A percentile compares a stretch with the other conserved stretches of the same genome.
These are phyloP conservation scores for Xiphophorus maculatus DNA, from an alignment of 2,113 vertebrate species.

Conservation along the genomic window DNA sequence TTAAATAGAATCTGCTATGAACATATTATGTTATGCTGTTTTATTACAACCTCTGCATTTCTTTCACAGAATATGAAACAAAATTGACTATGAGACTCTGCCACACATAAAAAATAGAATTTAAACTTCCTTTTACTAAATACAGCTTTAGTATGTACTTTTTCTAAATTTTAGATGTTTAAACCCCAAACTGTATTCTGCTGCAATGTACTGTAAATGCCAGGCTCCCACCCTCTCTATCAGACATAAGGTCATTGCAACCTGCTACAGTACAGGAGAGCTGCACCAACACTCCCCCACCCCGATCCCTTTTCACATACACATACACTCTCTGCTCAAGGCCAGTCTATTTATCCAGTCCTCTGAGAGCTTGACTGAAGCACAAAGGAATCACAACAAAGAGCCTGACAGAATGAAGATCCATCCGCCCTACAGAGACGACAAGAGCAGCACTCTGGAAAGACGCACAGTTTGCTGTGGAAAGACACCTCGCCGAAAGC, in stretches of 20 bases:
- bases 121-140: background rate
- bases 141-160: background rate
- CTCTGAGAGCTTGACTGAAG: conserved; percentile 51
- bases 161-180: background rate
- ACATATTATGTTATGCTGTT: background rate
- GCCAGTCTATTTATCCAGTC: conserved; percentile 53
- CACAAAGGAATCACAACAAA: conserved; percentile 61
- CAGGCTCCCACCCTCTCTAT: conserved; percentile 26
- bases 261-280: conserved; percentile 37
- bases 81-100: background rate
- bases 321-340: conserved; percentile 31
- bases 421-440: conserved; percentile 22
- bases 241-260: conserved; percentile 59
- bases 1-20: conserved; percentile 12
- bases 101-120: background rate
- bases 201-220: conserved; percentile 42
- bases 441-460: conserved; percentile 21
- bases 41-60: background rate
- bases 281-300: conserved; percentile 23
- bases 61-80: background rate
- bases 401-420: conserved; percentile 47
- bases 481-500: conserved; percentile 37
- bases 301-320: conserved; percentile 2
- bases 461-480: conserved; percentile 22
- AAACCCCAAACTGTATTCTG: conserved; percentile 22